Conservation (phyloP, 2,888 invertebrate species). For the Latrodectus elegans region DNA sequence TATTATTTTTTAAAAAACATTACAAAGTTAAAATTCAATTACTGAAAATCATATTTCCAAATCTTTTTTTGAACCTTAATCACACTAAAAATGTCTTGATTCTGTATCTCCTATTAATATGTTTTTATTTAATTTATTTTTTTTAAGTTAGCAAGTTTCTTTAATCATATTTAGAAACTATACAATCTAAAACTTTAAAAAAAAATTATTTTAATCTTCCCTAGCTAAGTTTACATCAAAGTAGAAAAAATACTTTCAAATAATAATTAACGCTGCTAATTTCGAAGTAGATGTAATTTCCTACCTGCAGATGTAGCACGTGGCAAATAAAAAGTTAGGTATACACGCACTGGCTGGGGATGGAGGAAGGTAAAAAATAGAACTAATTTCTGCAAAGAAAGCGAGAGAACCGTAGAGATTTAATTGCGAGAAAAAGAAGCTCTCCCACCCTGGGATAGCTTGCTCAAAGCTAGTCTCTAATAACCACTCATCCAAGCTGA, state of each 20-base stretch:
- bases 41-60: too few species aligned
- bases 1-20: too few species aligned
- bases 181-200: neutral
- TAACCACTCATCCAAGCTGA: conserved; percentile 45
- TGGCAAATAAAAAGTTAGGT: conserved; percentile 31
- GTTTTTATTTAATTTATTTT: too few species aligned
- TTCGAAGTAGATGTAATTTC: conserved; percentile 34
- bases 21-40: too few species aligned
- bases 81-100: too few species aligned
- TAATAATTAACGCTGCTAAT: conserved; percentile 47
- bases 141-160: too few species aligned
- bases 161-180: too few species aligned
- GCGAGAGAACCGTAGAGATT: conserved; percentile 14
- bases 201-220: neutral
- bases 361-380: conserved; percentile 13
- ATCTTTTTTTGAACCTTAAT: too few species aligned
- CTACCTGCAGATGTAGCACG: conserved; percentile 17
- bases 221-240: neutral
- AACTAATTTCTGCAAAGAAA: conserved; percentile 30
- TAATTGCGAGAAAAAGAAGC: conserved; percentile 45
- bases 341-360: neutral
- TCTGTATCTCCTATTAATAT: too few species aligned
- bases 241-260: neutral
- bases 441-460: conserved; percentile 10
- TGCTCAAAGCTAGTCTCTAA: conserved; percentile 37